Evolutionary conservation across 1,140 invertebrate species (phyloP), one percentile per base, ranked within the genome.

Genomic region (Matsumurasca onukii): DNA sequence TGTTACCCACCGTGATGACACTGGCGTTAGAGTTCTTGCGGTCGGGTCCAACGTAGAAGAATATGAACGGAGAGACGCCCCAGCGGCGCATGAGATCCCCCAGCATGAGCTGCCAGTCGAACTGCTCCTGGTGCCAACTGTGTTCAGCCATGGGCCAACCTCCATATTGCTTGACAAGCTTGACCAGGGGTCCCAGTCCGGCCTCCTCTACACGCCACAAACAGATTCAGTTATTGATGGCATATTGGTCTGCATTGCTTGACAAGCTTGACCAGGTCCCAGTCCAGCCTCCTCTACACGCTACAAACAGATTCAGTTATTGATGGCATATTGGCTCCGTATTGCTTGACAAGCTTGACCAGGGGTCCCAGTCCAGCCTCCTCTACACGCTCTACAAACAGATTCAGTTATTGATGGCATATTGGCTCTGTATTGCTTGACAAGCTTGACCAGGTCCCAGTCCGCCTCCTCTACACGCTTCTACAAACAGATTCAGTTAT

Each of bases 91-190:
- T 76, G 13, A 74, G 34, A 20, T 73, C 69, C 27, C 71, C 69
- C 22, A 71, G 30, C 34, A 76, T 71, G 3, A 72, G 72, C 20
- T 73, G 73, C 77, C 79, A 81, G 30, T 75, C 55, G 13, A 75
- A 76, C 1, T 66, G 25, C n/a, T 69, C 34, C 24, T 69, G n/a
- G 27, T 73, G 31, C 77, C 77, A 80, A 24, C 70, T 57, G 0
- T 52, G 27, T 49, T 72, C 71, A 0, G 77, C 70, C 69, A 82
- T 77, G 0, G 81, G 81, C 81, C 81, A 83, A 3, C 80, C 80
- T 2, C 81, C 81, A 30, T 73, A 76, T 5, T 66, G 31, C 48
- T 74, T 71, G 3, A 81, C n/a, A n/a, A 82, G 67, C 3, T 74
- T 68, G 3, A 73, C 59, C 29, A 82, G 57, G 2, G 77, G 77